phyloP scores from a whole-genome alignment of 2,113 vertebrate species.

The Thalassarche chlororhynchos region DNA sequence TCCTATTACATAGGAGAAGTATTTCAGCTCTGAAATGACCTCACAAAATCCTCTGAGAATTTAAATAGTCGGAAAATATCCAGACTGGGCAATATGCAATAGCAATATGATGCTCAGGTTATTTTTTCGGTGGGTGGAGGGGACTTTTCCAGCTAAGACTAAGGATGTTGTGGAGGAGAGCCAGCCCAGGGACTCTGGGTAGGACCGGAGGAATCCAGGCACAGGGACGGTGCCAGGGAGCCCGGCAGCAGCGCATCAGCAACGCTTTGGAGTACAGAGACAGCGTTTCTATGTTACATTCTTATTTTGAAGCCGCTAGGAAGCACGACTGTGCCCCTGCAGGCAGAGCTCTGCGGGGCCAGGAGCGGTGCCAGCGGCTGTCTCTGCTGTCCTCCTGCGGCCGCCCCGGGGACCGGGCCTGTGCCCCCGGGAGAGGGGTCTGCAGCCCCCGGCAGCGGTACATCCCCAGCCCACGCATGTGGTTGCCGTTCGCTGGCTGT shows the following conservation, averaged over 20 bases:
- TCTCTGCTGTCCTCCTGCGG: neutral
- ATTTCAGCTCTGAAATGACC: neutral
- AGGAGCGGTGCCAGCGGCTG: neutral
- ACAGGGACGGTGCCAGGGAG: neutral
- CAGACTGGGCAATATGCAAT: neutral
- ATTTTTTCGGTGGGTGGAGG: neutral
- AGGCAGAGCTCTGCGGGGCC: neutral
- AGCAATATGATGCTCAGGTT: neutral
- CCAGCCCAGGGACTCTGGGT: no score
- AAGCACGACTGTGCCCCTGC: neutral
- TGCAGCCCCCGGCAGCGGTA: fast-evolving
- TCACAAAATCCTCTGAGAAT: neutral
- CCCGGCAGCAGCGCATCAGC: neutral
- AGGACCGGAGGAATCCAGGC: neutral
- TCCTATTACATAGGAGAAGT: neutral
- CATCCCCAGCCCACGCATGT: fast-evolving
- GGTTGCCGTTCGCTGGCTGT: neutral
- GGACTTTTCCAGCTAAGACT: neutral
- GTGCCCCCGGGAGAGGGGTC: neutral
- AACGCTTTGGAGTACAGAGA: neutral
- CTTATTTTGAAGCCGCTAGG: neutral
- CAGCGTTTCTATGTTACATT: fast-evolving
- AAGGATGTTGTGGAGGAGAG: neutral
- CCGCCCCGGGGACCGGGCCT: fast-evolving
- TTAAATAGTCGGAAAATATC: neutral